Conservation (phyloP, 2,113 vertebrate genomes). For the Lophochroa leadbeateri region DNA sequence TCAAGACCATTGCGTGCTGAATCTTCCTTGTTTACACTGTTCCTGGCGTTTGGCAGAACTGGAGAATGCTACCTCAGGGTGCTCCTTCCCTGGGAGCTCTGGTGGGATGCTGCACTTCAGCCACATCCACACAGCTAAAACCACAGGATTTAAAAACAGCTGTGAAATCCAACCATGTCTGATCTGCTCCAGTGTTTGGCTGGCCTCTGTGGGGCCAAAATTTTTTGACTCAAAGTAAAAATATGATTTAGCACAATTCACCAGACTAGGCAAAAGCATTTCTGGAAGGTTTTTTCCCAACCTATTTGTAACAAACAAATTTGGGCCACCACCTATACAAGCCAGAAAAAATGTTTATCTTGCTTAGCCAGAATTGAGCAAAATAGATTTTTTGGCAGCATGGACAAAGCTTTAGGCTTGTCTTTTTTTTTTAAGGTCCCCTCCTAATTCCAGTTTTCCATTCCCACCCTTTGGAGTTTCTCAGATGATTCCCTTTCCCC, state of each 20-base stretch:
- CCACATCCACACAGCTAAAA: constrained; percentile 33
- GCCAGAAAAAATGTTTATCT: constrained; percentile 60
- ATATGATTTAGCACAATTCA: constrained; percentile 43
- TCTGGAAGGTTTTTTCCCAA: neutral
- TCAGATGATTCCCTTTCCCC: neutral
- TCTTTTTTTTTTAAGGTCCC: neutral
- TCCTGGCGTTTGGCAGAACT: neutral
- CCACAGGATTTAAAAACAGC: constrained; percentile 39
- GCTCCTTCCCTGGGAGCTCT: constrained; percentile 2
- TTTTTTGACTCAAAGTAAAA: constrained; percentile 18
- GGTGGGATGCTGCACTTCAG: constrained; percentile 5
- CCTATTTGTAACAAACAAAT: constrained; percentile 39
- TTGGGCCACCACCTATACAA: neutral
- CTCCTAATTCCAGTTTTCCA: constrained; percentile 38
- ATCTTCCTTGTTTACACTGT: neutral
- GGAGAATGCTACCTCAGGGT: neutral
- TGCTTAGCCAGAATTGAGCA: constrained; percentile 25
- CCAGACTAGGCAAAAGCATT: constrained; percentile 19
- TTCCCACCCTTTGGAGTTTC: neutral
- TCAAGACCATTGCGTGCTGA: neutral
- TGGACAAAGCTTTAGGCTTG: constrained; percentile 9
- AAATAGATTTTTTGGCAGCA: constrained; percentile 40
- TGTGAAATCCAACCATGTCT: constrained; percentile 27
- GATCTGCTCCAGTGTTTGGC: neutral
- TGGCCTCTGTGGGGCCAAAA: neutral